Percentiles rank a stretch among this genome's conserved stretches.
phyloP scores from a whole-genome alignment of 2,113 vertebrate genomes.

The Nibea albiflora region DNA sequence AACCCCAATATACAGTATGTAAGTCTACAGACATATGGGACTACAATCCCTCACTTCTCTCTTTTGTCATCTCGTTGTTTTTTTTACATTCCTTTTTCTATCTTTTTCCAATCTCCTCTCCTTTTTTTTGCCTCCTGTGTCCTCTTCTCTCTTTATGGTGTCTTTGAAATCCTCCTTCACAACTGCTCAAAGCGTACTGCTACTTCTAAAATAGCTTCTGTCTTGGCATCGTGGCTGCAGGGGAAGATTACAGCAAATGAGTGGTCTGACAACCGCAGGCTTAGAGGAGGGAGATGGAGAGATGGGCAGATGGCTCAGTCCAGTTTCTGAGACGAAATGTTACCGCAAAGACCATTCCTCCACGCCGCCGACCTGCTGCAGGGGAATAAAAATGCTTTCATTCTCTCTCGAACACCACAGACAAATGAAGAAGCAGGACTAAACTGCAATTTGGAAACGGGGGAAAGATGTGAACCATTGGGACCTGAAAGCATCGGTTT shows the following conservation, averaged over 20 bases:
- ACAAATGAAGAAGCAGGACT: conserved; percentile 59
- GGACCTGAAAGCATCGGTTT: conserved; percentile 63
- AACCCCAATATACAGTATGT: conserved; percentile 18
- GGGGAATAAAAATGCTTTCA: conserved; percentile 70
- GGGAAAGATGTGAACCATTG: conserved; percentile 61
- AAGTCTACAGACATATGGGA: conserved; percentile 9
- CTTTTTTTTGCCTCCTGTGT: conserved; percentile 1
- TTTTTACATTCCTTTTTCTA: background rate
- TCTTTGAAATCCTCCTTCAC: conserved; percentile 45
- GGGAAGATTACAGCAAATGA: conserved; percentile 77
- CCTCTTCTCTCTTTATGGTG: conserved; percentile 10
- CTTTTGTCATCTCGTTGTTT: background rate
- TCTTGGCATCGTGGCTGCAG: conserved; percentile 57
- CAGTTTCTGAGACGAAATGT: conserved; percentile 52
- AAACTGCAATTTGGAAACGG: conserved; percentile 73
- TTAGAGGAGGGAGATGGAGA: conserved; percentile 61
- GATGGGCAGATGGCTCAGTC: conserved; percentile 73
- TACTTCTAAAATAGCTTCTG: conserved; percentile 75
- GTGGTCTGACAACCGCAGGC: conserved; percentile 74
- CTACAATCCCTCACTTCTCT: background rate
- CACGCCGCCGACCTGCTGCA: conserved; percentile 63
- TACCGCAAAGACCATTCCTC: conserved; percentile 63
- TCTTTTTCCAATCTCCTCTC: background rate
- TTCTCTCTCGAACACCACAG: conserved; percentile 71
- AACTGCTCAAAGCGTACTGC: conserved; percentile 62